A percentile compares a stretch with the other conserved stretches of the same genome.
These are phyloP conservation scores for Serinus canaria DNA, from an alignment of 2,113 vertebrate species.

Conservation along the genomic window DNA sequence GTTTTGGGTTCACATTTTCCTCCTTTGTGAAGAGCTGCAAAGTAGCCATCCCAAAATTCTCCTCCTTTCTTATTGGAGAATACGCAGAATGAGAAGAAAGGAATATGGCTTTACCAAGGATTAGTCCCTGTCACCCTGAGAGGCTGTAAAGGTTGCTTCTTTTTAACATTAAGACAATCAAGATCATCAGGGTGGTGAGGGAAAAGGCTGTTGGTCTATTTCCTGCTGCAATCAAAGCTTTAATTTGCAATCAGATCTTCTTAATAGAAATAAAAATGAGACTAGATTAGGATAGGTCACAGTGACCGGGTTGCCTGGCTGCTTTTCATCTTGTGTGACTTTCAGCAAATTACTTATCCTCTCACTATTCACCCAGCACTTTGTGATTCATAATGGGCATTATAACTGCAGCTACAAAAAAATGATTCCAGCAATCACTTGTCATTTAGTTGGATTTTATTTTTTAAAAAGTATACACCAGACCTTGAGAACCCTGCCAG, in stretches of 20 bases:
- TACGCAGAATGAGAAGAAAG: neutral
- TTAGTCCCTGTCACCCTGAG: neutral
- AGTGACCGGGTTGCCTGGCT: neutral
- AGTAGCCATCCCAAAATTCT: neutral
- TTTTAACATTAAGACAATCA: neutral
- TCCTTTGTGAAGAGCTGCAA: neutral
- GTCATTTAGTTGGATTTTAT: neutral
- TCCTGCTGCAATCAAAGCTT: neutral
- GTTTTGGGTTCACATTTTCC: neutral
- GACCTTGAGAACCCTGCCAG: neutral
- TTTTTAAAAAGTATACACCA: neutral
- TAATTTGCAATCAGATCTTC: neutral
- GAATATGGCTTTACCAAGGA: neutral
- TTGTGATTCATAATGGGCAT: neutral
- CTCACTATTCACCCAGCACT: neutral
- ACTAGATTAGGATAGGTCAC: neutral
- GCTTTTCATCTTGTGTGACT: neutral
- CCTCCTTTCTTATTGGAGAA: neutral
- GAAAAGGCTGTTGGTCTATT: neutral
- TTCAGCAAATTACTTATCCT: neutral
- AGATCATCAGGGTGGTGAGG: neutral
- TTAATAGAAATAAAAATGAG: neutral
- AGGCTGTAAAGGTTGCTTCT: neutral
- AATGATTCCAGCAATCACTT: fast-evolving
- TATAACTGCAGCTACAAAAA: neutral